Base-by-base conservation (phyloP, 2,888 invertebrate genomes). In the Euphydryas editha region DNA sequence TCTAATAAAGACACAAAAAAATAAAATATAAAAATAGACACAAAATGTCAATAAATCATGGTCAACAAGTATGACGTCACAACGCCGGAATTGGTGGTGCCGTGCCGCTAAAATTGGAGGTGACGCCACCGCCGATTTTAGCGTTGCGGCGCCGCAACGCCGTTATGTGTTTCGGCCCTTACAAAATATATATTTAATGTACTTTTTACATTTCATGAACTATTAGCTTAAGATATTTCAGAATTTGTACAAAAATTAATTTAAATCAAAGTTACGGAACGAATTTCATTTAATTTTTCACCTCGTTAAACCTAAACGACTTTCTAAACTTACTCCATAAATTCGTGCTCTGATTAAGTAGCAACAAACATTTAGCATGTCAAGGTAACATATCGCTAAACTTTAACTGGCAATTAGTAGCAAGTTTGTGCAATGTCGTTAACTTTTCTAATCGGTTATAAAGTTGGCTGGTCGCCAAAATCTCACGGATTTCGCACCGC, bases 371-470 rank as follows among this genome's bases (percentile, higher is more conserved):
- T 70, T 70, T 70, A 73, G 69, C 67, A 60, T 68, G 72, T 67
- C 69, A 69, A 70, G 66, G 72, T 73, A 73, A 72, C 73, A 71
- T 74, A 74, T 75, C 70, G 68, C 69, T 65, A 73, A 71, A 70
- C 74, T 61, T 72, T 68, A 73, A 76, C 73, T 65, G 61, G 76
- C 76, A 81, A 81, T 82, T 81, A 81, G 76, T 68, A 71, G 66
- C 69, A 73, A 79, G 76, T 77, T 79, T 65, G 59, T 70, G 71
- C 72, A 73, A 71, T 67, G 65, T 71, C 71, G 68, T 72, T 72
- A 73, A 73, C 68, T 72, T 75, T 72, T 72, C 73, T 69, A 70
- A 73, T 73, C 65, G 68, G 51, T 71, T 68, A 69, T 70, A 70
- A 64, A 71, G 58, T 73, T 74, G 75, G 72, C 68, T 68, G 71